Conservation (phyloP, 1,140 invertebrate genomes). For the Zaprionus davidi region DNA sequence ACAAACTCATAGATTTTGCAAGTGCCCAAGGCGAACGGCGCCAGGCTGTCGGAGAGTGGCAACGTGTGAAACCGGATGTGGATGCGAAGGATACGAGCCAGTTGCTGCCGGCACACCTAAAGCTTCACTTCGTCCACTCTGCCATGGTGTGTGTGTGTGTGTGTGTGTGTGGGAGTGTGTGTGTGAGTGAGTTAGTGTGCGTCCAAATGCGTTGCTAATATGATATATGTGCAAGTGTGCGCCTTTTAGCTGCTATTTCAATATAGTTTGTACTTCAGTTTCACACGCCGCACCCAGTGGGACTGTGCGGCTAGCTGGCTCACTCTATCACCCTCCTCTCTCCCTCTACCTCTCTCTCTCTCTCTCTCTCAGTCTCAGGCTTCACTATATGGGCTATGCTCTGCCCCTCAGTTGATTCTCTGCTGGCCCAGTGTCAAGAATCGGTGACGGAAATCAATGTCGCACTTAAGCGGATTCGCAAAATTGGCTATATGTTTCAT, state of each 20-base stretch:
- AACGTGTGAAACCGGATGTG: constrained; percentile 40
- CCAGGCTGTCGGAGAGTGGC: constrained; percentile 26
- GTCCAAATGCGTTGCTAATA: constrained; percentile 35
- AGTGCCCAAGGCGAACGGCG: constrained; percentile 44
- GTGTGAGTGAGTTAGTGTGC: neutral
- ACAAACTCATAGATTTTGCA: constrained; percentile 53
- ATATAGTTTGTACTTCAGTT: constrained; percentile 46
- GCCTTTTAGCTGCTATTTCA: constrained; percentile 48
- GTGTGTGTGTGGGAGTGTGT: neutral
- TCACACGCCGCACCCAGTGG: constrained; percentile 24
- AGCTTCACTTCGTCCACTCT: constrained; percentile 26
- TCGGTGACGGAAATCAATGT: constrained; percentile 78
- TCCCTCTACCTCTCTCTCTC: neutral
- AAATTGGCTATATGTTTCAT: constrained; percentile 79
- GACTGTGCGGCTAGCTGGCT: neutral
- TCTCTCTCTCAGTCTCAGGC: neutral
- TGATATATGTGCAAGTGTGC: constrained; percentile 15
- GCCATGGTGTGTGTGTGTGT: neutral
- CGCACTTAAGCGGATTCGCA: constrained; percentile 80
- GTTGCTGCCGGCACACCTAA: constrained; percentile 41
- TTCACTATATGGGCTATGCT: neutral
- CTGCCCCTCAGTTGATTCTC: constrained; percentile 10
- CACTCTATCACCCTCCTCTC: neutral
- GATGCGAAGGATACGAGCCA: constrained; percentile 13
- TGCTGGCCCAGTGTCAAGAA: constrained; percentile 67